These are phyloP conservation scores for Ophthalmolycus amberensis DNA, from an alignment of 2,113 vertebrate species.

Conservation along the genomic window DNA sequence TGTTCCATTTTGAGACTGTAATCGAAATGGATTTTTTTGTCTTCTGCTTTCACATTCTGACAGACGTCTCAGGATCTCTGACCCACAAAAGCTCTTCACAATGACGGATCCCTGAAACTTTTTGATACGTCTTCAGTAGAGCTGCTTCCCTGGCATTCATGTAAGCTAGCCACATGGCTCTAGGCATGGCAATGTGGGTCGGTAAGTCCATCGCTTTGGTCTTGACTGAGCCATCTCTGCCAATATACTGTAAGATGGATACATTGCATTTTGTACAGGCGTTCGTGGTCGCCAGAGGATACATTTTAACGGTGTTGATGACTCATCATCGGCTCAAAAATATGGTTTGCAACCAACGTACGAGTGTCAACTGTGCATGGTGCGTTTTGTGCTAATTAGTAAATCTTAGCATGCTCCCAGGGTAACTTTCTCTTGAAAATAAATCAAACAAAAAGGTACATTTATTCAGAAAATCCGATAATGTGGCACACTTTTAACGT, in stretches of 20 bases:
- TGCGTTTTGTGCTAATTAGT: neutral
- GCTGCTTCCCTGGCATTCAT: neutral
- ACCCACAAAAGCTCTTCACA: conserved; percentile 9
- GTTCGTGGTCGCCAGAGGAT: neutral
- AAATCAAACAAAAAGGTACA: neutral
- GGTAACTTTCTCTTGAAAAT: neutral
- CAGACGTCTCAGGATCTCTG: conserved; percentile 22
- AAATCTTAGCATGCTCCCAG: neutral
- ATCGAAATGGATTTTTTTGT: conserved; percentile 75
- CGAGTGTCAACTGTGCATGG: neutral
- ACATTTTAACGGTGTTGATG: neutral
- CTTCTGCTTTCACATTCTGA: conserved; percentile 35
- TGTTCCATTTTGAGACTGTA: conserved; percentile 57
- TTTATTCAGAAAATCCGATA: neutral
- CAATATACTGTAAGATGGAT: neutral
- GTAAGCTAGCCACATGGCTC: neutral
- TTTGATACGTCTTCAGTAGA: neutral
- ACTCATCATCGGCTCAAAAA: neutral
- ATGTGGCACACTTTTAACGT: neutral
- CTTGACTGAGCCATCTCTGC: neutral
- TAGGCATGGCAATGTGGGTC: neutral
- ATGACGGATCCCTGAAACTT: conserved; percentile 16
- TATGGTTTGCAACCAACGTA: neutral
- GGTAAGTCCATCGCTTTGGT: neutral
- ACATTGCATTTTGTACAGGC: neutral